These are phyloP conservation scores for Cossypha polioptera DNA, from an alignment of 2,797 vertebrate species.

Conservation along the genomic window DNA sequence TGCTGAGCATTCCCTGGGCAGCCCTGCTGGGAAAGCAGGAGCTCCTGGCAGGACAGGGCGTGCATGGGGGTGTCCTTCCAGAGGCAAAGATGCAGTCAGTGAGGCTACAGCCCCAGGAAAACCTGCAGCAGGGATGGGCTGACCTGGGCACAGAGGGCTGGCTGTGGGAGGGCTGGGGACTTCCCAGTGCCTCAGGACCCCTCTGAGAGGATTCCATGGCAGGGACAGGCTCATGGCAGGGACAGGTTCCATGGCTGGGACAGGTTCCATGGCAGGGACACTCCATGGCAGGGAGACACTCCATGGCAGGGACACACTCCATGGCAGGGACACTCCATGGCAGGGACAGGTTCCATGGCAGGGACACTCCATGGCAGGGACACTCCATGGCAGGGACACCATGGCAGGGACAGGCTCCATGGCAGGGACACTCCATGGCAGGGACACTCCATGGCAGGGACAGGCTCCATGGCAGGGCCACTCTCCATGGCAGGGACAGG, in stretches of 20 bases:
- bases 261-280: no score
- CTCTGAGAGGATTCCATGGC: no score
- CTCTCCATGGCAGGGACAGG: background rate
- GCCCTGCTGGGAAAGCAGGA: background rate
- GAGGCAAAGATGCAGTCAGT: background rate
- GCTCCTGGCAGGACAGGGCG: background rate
- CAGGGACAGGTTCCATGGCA: no score
- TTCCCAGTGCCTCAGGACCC: background rate
- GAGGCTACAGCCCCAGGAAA: background rate
- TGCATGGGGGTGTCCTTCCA: background rate
- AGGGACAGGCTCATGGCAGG: no score
- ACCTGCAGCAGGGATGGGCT: rapidly evolving
- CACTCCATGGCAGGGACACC: no score
- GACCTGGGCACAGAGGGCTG: background rate
- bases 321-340: no score
- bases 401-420: no score
- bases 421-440: background rate
- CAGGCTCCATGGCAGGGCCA: background rate
- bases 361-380: background rate
- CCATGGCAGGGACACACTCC: no score
- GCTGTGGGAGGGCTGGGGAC: background rate
- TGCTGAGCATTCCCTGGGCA: background rate
- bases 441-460: no score
- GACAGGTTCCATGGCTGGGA: no score
- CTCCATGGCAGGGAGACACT: no score